A percentile compares a stretch with the other conserved stretches of the same genome.
Evolutionary conservation across 2,797 vertebrate species (phyloP).

Genomic region (Enteromius paludinosus): DNA sequence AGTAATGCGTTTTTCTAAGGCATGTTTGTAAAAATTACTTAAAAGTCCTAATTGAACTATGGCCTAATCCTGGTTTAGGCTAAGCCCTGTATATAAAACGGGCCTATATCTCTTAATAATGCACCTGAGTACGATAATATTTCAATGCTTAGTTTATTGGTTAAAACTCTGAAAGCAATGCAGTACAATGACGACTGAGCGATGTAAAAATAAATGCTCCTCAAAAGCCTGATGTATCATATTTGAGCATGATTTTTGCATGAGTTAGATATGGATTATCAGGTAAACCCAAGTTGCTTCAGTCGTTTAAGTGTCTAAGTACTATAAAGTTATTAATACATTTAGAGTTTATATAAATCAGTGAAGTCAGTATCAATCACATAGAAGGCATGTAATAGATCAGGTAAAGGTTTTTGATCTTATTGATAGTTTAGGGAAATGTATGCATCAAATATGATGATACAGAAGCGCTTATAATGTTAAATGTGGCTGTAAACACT

Average conservation of each 20-base stretch:
- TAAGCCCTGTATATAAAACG: no score
- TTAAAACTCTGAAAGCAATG: neutral
- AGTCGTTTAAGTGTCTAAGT: neutral
- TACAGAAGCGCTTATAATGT: neutral
- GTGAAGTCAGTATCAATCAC: neutral
- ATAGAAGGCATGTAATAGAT: neutral
- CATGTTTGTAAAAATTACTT: no score
- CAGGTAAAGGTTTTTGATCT: neutral
- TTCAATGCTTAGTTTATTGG: neutral
- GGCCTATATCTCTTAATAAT: neutral
- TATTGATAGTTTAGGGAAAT: neutral
- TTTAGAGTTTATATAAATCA: neutral
- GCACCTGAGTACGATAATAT: neutral
- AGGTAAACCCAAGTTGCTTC: neutral
- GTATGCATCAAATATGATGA: neutral
- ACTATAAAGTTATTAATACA: neutral
- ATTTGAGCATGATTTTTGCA: neutral
- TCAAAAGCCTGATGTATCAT: neutral
- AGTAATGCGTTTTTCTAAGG: no score
- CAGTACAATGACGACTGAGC: neutral
- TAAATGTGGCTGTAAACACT: neutral
- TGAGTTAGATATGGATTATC: neutral
- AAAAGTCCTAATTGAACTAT: no score
- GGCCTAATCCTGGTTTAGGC: no score
- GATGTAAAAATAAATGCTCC: neutral